These are phyloP conservation scores for Drosophila yooni DNA, from an alignment of 2,888 invertebrate genomes.

Conservation along the genomic window DNA sequence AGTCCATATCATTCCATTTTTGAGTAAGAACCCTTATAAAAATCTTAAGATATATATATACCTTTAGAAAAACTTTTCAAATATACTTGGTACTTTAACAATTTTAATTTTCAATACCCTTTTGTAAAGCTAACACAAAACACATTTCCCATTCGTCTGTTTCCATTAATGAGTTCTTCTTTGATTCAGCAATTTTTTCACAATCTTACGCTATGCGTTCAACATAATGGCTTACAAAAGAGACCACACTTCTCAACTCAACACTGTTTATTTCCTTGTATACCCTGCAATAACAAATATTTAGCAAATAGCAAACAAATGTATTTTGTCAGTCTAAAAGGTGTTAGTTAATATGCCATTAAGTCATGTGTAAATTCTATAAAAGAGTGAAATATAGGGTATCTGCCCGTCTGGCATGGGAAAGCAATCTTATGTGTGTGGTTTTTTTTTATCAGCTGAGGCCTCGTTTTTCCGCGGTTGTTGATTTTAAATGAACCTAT, in stretches of 20 bases:
- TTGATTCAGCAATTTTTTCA: background rate
- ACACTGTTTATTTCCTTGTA: background rate
- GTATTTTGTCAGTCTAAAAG: background rate
- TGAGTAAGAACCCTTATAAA: background rate
- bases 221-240: constrained; percentile 7
- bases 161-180: background rate
- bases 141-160: background rate
- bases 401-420: background rate
- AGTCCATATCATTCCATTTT: background rate
- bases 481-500: constrained; percentile 30
- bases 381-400: constrained; percentile 5
- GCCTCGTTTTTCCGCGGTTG: constrained; percentile 17
- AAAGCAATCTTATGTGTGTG: background rate
- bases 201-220: background rate
- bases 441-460: background rate
- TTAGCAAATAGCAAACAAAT: no score
- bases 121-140: background rate
- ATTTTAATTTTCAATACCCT: background rate
- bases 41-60: background rate
- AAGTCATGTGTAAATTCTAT: no score
- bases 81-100: background rate
- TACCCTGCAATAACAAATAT: background rate
- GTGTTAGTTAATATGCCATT: background rate
- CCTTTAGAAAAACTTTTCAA: background rate
- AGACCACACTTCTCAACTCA: background rate